Base-by-base conservation (phyloP, 2,797 vertebrate genomes). In the Clarias fuscus region DNA sequence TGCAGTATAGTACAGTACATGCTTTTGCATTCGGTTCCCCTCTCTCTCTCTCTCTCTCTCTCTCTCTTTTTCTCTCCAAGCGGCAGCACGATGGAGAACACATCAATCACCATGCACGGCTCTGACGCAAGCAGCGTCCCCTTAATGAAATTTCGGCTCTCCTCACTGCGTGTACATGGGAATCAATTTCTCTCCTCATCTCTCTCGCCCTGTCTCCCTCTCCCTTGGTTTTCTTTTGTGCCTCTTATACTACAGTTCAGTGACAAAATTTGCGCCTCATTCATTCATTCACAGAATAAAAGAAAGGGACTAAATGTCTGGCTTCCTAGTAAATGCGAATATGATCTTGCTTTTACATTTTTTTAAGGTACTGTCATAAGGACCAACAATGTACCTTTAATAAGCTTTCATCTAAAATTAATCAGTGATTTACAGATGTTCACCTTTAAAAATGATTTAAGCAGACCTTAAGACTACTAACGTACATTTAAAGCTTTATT, bases 101-200 rank as follows among this genome's bases (percentile, higher is more conserved):
- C 92, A 93, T 95, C 93, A 91, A 94, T 94, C 93, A 93, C 86
- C 83, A 30, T 67, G 58, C 77, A 24, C 85, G 86, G 62, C 88
- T 91, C 88, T 92, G 91, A 93, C 92, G 92, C 92, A 92, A 91
- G 90, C 89, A 87, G 86, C 92, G 88, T 93, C 89, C 91, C 91
- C 88, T 48, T 94, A 94, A 94, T 94, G 93, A 94, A 90, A 94
- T 94, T 92, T 90, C 18, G 84, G 86, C 75, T 90, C 92, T 88
- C 91, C 92, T 92, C 90, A 89, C 86, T 88, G 87, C 40, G 13
- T 86, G 83, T 92, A 91, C 90, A 87, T 40, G 78, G 82, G 88
- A 91, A 92, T 94, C 93, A 92, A 90, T 92, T 89, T 88, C 86
- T 56, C 80, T 59, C 56, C 71, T 62, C 30, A 71, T 81, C 48